Percentiles rank a stretch among this genome's conserved stretches.
Evolutionary conservation across 2,113 vertebrate genomes (phyloP).

Genomic region (Egretta garzetta): DNA sequence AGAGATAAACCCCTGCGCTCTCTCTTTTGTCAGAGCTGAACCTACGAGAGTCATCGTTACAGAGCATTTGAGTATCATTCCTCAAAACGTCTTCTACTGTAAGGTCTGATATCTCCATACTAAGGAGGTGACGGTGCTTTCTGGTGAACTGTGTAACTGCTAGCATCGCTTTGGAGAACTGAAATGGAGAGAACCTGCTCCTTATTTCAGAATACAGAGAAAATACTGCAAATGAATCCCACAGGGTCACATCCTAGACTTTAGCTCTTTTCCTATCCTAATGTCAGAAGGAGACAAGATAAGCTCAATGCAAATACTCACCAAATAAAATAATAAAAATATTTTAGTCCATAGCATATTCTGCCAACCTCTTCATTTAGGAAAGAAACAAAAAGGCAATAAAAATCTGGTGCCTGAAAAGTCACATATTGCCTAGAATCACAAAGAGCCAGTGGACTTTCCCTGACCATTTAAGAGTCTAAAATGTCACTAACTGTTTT

Average conservation of each 20-base stretch:
- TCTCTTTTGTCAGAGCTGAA: not conserved
- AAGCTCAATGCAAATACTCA: not conserved
- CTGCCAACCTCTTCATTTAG: not conserved
- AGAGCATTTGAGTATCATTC: not conserved
- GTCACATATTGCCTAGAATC: not conserved
- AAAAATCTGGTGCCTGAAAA: not conserved
- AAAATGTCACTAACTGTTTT: not conserved
- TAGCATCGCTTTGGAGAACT: not conserved
- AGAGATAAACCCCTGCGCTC: not conserved
- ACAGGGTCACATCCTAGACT: not conserved
- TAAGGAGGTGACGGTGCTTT: not conserved
- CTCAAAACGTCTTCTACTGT: not conserved
- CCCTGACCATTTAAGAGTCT: not conserved
- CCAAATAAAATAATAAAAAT: not conserved
- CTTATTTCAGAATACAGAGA: not conserved
- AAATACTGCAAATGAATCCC: not conserved
- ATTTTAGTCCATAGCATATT: not conserved
- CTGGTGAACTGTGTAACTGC: not conserved
- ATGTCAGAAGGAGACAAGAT: not conserved
- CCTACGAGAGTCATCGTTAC: not conserved
- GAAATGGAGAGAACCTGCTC: not conserved
- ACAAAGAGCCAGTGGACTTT: not conserved
- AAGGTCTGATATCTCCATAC: not conserved
- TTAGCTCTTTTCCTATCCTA: not conserved
- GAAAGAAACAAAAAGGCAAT: not conserved